Base-by-base conservation (phyloP, 2,113 vertebrate species). In the Heterocephalus glaber region DNA sequence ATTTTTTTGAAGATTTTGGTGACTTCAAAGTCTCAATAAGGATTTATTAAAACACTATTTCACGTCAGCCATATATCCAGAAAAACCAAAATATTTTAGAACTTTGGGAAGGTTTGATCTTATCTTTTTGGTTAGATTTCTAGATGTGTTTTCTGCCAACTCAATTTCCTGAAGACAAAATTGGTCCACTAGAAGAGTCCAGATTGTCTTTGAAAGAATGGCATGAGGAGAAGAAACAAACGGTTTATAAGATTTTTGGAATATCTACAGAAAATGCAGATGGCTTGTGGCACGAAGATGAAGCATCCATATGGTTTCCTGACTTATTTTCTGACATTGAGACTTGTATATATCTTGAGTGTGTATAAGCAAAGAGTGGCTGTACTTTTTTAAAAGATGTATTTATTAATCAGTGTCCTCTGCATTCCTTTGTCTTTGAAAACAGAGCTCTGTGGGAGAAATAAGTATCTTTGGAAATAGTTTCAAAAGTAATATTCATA, bases 91-190 rank as follows among this genome's bases (percentile, higher is more conserved):
- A 30, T 49, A 68, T n/a, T 86, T 41, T 86, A 86, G 58, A 96
- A 88, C 95, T 74, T 47, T 49, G 30, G 4, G 74, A 54, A 4
- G 35, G 38, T 77, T 93, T 84, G 83, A 70, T 33, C 94, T 76
- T 72, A 35, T 83, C 33, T 84, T 92, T 61, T 47, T 38, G 13
- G 28, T 94, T 96, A 74, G 68, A 90, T 96, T 90, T 95, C 79
- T 94, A 77, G 65, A 56, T 92, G 33, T 33, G 52, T 44, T 83
- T 92, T 89, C 81, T 81, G 79, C 56, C 79, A 91, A 72, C 86
- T 44, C 80, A 83, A 19, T 93, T 95, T 82, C 58, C 56, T 81
- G 68, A 70, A 91, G 92, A 70, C 70, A 95, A 96, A 89, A 63
- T 63, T 20, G 0, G 22, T 85, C 12, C 90, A 35, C 52, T 88